phyloP scores from a whole-genome alignment of 2,888 invertebrate genomes.

The Octonoba sinensis region DNA sequence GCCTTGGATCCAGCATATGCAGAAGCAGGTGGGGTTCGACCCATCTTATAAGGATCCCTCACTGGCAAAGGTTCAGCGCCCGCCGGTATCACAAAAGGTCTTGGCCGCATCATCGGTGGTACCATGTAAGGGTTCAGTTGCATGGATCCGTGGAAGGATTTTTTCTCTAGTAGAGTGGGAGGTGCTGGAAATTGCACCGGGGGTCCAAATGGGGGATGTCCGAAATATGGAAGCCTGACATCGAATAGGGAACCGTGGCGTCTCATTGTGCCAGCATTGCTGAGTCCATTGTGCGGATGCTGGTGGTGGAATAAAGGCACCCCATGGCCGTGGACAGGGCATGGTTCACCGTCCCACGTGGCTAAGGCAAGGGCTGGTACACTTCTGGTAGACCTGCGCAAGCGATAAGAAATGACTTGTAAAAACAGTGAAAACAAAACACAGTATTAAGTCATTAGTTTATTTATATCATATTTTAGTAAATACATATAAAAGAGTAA shows the following conservation, averaged over 20 bases:
- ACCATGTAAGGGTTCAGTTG: constrained; percentile 62
- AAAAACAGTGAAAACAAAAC: no score
- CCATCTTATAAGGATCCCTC: constrained; percentile 65
- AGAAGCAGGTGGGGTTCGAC: constrained; percentile 48
- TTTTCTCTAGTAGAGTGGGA: constrained; percentile 51
- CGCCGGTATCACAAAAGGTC: constrained; percentile 67
- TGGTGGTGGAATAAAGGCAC: constrained; percentile 49
- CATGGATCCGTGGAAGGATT: constrained; percentile 63
- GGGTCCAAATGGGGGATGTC: constrained; percentile 6
- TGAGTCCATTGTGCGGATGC: constrained; percentile 20
- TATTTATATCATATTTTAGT: no score
- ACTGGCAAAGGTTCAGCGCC: constrained; percentile 66
- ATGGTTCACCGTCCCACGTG: constrained; percentile 66
- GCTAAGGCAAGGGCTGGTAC: constrained; percentile 66
- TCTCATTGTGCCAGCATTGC: constrained; percentile 44
- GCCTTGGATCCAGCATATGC: constrained; percentile 40
- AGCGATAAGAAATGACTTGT: neutral
- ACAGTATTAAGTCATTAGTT: no score
- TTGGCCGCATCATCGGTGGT: constrained; percentile 66
- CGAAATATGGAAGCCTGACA: constrained; percentile 32
- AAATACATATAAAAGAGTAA: no score
- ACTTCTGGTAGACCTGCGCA: constrained; percentile 65
- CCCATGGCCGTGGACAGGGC: constrained; percentile 67
- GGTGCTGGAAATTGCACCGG: constrained; percentile 14
- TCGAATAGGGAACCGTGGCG: constrained; percentile 62